Evolutionary conservation across 2,797 vertebrate species (phyloP).

Genomic region (Ptychadena robeensis): DNA sequence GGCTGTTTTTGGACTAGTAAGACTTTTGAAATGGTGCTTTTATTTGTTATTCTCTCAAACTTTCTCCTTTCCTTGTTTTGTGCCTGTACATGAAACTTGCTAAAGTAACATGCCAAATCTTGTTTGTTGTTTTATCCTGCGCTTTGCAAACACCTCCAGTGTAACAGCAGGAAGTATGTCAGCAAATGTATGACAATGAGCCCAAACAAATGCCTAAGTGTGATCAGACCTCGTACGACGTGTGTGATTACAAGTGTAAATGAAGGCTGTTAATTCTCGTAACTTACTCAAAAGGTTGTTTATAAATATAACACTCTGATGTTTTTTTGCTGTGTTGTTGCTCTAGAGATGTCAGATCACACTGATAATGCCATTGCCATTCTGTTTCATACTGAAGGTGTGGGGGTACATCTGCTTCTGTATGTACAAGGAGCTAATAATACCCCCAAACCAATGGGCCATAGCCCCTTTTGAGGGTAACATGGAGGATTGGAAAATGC

Average conservation of each 20-base stretch:
- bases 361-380: not conserved
- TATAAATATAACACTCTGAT: not conserved
- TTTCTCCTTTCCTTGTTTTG: not conserved
- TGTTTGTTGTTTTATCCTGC: not conserved
- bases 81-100: not conserved
- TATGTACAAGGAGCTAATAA: too few relatives aligned
- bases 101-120: not conserved
- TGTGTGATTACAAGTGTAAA: not conserved
- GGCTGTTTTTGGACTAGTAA: too few relatives aligned
- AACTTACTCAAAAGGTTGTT: not conserved
- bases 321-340: not conserved
- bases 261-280: not conserved
- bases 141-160: not conserved
- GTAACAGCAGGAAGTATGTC: slow-evolving; percentile 1
- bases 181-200: not conserved
- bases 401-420: not conserved
- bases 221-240: not conserved
- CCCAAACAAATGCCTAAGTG: not conserved
- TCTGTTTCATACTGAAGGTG: not conserved
- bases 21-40: not conserved
- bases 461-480: too few relatives aligned
- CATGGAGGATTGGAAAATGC: too few relatives aligned
- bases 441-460: too few relatives aligned
- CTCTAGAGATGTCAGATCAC: not conserved
- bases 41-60: not conserved